These are phyloP conservation scores for Zeuzera pyrina DNA, from an alignment of 2,888 invertebrate species.

Conservation along the genomic window DNA sequence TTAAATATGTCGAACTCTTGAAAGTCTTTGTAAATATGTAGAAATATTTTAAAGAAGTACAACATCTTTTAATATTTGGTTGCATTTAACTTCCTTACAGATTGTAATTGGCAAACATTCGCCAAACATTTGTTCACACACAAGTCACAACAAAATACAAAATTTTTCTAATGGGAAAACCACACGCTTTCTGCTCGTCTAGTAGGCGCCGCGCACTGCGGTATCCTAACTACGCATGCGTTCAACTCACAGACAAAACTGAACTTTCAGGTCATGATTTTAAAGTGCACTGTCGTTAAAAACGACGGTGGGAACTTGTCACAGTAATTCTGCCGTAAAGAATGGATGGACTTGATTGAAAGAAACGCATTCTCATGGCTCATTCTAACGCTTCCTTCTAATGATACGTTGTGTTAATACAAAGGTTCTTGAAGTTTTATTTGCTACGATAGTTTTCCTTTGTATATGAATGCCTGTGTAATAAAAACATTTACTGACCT, in stretches of 20 bases:
- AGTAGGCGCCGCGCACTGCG: conserved; percentile 69
- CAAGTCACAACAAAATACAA: conserved; percentile 24
- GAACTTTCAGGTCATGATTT: conserved; percentile 20
- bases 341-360: conserved; percentile 32
- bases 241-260: conserved; percentile 24
- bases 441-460: too few species aligned
- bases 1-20: too few species aligned
- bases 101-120: too few species aligned
- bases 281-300: too few species aligned
- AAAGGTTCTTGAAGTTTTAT: too few species aligned
- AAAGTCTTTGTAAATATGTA: too few species aligned
- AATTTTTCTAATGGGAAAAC: conserved; percentile 48
- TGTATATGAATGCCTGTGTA: too few species aligned
- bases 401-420: too few species aligned
- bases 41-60: too few species aligned
- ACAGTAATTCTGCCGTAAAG: conserved; percentile 24
- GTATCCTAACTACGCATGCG: conserved; percentile 62
- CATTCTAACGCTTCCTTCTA: conserved; percentile 1
- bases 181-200: conserved; percentile 58
- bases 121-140: conserved; percentile 31
- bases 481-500: too few species aligned
- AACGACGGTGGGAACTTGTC: conserved; percentile 22
- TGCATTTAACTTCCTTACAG: too few species aligned
- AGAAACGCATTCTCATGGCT: conserved; percentile 23
- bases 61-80: too few species aligned